phyloP scores from a whole-genome alignment of 2,888 invertebrate species.

The Rhaphigaster nebulosa region DNA sequence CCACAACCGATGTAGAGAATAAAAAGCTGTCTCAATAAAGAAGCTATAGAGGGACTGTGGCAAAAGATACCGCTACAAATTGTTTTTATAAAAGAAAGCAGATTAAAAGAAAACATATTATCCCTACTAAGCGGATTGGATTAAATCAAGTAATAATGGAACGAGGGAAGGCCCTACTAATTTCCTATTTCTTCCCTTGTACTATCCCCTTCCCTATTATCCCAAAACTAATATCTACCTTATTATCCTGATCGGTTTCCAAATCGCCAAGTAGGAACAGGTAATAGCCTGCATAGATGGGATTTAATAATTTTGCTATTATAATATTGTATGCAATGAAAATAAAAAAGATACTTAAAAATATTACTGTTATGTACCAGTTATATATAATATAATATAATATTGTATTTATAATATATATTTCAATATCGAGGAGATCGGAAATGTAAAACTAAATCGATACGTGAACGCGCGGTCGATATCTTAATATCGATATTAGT shows the following conservation, averaged over 20 bases:
- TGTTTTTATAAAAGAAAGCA: not conserved
- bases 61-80: not conserved
- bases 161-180: not conserved
- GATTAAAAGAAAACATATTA: not conserved
- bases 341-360: too few species aligned
- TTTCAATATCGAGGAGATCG: too few species aligned
- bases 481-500: too few species aligned
- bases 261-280: not conserved
- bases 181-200: not conserved
- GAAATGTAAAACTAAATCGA: too few species aligned
- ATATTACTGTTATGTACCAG: too few species aligned
- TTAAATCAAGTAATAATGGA: constrained; percentile 7
- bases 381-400: too few species aligned
- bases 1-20: not conserved
- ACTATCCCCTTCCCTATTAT: not conserved
- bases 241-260: not conserved
- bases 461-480: too few species aligned
- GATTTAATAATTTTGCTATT: not conserved
- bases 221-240: constrained; percentile 2
- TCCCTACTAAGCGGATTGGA: not conserved
- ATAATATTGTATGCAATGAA: not conserved
- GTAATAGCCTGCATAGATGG: not conserved
- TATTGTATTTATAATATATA: too few species aligned
- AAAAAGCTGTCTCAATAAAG: not conserved
- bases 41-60: not conserved